Evolutionary conservation across 2,888 invertebrate species (phyloP).

Genomic region (Cyrtodaria siliqua): DNA sequence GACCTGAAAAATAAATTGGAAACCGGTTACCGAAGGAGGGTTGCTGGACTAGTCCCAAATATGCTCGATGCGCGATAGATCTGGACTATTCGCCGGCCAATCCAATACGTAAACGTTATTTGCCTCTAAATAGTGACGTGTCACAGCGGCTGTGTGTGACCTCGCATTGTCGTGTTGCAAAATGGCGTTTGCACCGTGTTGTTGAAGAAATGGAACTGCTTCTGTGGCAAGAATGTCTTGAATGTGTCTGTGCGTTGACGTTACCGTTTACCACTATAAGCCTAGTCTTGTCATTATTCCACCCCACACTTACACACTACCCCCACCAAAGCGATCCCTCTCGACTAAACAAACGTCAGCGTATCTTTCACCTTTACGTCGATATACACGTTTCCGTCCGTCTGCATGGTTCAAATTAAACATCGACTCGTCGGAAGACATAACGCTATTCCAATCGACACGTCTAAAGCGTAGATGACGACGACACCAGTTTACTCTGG

Average conservation of each 20-base stretch:
- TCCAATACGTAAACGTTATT: constrained; percentile 4
- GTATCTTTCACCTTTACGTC: constrained; percentile 10
- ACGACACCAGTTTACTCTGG: neutral
- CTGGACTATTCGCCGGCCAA: constrained; percentile 7
- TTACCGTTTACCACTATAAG: too few relatives aligned
- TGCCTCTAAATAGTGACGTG: neutral
- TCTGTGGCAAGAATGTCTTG: too few relatives aligned
- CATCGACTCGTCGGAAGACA: constrained; percentile 3
- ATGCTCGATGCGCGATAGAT: constrained; percentile 6
- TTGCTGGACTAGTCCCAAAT: too few relatives aligned
- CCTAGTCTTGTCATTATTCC: too few relatives aligned
- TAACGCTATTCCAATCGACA: neutral
- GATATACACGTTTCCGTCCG: constrained; percentile 11
- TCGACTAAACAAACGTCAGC: constrained; percentile 12
- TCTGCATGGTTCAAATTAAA: constrained; percentile 17
- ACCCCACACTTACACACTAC: too few relatives aligned
- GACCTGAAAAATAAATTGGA: too few relatives aligned
- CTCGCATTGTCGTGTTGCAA: constrained; percentile 11
- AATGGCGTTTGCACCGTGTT: neutral
- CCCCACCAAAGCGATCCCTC: neutral
- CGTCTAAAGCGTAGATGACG: neutral
- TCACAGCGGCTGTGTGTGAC: neutral
- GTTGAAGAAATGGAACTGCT: too few relatives aligned
- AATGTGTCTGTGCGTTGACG: too few relatives aligned
- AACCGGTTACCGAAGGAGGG: too few relatives aligned